Percentiles rank a stretch among this genome's conserved stretches.
Evolutionary conservation across 1,140 invertebrate species (phyloP).

Genomic region (Drosophila suzukii): DNA sequence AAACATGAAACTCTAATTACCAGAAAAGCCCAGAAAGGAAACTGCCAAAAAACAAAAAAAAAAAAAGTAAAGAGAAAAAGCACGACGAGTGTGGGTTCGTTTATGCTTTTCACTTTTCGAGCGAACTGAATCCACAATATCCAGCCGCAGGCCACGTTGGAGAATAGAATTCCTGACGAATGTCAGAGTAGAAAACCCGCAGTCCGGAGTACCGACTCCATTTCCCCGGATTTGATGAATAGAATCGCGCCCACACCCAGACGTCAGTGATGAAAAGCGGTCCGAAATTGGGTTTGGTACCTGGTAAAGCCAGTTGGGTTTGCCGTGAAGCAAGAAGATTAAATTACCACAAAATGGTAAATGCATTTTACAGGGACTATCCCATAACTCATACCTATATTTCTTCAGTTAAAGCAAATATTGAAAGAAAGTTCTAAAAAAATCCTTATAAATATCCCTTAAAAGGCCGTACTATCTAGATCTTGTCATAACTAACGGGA

Average conservation of each 20-base stretch:
- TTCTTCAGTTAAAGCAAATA: too few relatives aligned
- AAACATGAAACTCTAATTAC: slow-evolving; percentile 80
- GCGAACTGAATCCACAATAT: slow-evolving; percentile 22
- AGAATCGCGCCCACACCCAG: not conserved
- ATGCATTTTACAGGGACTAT: not conserved
- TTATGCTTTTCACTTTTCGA: slow-evolving; percentile 31
- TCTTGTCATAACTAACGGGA: too few relatives aligned
- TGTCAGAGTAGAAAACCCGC: not conserved
- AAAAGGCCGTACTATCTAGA: too few relatives aligned
- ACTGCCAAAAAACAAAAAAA: slow-evolving; percentile 23
- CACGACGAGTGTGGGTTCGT: not conserved
- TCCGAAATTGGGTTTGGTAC: not conserved
- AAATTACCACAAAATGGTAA: not conserved
- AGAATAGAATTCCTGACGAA: not conserved
- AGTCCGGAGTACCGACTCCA: not conserved
- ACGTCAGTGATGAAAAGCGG: not conserved
- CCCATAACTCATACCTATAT: too few relatives aligned
- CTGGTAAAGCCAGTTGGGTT: not conserved
- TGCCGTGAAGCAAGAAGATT: not conserved
- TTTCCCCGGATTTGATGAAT: not conserved
- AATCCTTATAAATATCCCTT: too few relatives aligned
- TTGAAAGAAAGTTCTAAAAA: too few relatives aligned
- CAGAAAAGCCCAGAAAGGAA: slow-evolving; percentile 55
- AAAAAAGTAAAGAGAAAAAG: not conserved
- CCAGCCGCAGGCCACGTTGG: not conserved